Base-by-base conservation (phyloP, 92 coral and sea anemone genomes). In the Palythoa grandiflora region DNA sequence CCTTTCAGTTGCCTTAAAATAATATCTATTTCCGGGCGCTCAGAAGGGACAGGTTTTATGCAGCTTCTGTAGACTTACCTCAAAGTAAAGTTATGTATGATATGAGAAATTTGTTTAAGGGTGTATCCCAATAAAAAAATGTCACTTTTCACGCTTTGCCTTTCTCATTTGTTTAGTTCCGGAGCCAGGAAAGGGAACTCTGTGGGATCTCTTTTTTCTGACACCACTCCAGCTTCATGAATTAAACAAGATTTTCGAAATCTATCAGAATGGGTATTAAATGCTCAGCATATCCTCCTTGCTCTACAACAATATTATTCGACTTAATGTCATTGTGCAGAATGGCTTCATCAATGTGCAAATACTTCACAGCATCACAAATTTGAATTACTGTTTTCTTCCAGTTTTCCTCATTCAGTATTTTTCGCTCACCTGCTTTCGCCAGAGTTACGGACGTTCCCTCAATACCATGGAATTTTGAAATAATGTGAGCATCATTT, bases 291-390 rank as follows among this genome's bases (percentile, higher is more conserved):
- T 10, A 3, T 38, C 51, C 17, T 15, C 21, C 51, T 61, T 39
- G 44, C 38, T 61, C 68, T 1, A 78, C 68, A 0, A 54, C 78
- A 44, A 39, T 44, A 57, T 73, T 73, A 17, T 73, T 78, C 10
- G 66, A 54, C 13, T 78, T 78, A 6, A 78, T 78, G 84, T 78
- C 84, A 78, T 78, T 78, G 70, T 78, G 84, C 11, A 78, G 84
- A 1, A 78, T 28, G 44, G 66, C 50, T 61, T 13, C 9, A 8
- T 61, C 71, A 19, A 28, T 14, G 28, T 78, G 84, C 66, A 78
- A 61, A 38, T 78, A 78, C 47, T 54, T 28, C 2, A 78, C 50
- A 4, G 84, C 84, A 61, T 61, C 52, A 44, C 81, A 50, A 6
- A 77, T 77, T 50, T 55, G 68, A n/a, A 1, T 15, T 8, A 5